Evolutionary conservation across 1,140 invertebrate species (phyloP).

Genomic region (Hydropsyche tenuis): DNA sequence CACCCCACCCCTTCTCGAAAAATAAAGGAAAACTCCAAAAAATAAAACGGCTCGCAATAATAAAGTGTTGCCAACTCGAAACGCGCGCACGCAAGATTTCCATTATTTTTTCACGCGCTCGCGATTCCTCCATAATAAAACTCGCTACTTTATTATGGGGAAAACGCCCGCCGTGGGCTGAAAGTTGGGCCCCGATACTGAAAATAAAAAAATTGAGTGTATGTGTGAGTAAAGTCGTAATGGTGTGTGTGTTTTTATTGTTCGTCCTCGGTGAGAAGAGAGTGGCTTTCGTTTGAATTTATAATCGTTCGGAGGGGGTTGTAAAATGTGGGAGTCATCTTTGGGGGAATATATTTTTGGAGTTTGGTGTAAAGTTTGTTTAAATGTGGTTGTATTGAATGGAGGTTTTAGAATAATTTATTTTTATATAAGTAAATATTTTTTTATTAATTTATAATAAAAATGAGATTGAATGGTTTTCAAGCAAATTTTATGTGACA

Average conservation of each 20-base stretch:
- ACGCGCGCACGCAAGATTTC: conserved; percentile 10
- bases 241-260: background rate
- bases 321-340: too few relatives aligned
- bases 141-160: conserved; percentile 9
- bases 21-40: background rate
- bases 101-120: conserved; percentile 14
- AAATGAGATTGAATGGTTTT: too few relatives aligned
- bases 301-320: background rate
- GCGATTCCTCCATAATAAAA: conserved; percentile 22
- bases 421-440: too few relatives aligned
- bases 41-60: background rate
- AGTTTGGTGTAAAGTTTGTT: too few relatives aligned
- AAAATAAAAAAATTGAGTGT: background rate
- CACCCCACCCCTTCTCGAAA: background rate
- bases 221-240: too few relatives aligned
- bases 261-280: background rate
- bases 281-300: conserved; percentile 13
- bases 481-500: too few relatives aligned
- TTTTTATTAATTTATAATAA: too few relatives aligned
- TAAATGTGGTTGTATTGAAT: too few relatives aligned
- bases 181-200: background rate
- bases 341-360: too few relatives aligned
- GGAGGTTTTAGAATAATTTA: too few relatives aligned
- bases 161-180: background rate
- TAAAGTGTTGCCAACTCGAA: background rate